These are phyloP conservation scores for Asbolus verrucosus DNA, from an alignment of 1,140 invertebrate genomes.

Conservation along the genomic window DNA sequence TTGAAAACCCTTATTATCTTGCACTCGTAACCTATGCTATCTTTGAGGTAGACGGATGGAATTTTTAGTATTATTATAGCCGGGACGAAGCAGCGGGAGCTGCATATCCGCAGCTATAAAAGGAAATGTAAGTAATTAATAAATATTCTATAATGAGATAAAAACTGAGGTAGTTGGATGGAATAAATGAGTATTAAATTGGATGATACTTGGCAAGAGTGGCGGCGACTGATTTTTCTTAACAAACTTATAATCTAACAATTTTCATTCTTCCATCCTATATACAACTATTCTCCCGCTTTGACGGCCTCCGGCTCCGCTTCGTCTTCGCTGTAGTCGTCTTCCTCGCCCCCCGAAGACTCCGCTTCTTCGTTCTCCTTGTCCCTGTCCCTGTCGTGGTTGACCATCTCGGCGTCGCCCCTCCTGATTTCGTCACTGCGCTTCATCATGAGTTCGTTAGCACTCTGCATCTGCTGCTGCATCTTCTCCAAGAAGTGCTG, in stretches of 20 bases:
- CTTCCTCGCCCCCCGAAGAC: slow-evolving; percentile 62
- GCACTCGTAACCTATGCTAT: slow-evolving; percentile 50
- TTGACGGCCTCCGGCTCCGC: slow-evolving; percentile 61
- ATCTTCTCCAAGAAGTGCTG: slow-evolving; percentile 73
- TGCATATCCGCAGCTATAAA: slow-evolving; percentile 26
- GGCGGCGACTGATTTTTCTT: slow-evolving; percentile 50
- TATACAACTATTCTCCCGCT: slow-evolving; percentile 60
- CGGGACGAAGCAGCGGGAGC: slow-evolving; percentile 4
- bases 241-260: slow-evolving; percentile 42
- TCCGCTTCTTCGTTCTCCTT: slow-evolving; percentile 60
- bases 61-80: slow-evolving; percentile 54
- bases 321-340: slow-evolving; percentile 64
- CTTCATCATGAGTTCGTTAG: slow-evolving; percentile 63
- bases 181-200: slow-evolving; percentile 61
- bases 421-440: slow-evolving; percentile 61
- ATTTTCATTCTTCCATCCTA: slow-evolving; percentile 49
- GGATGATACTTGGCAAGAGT: slow-evolving; percentile 48
- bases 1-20: slow-evolving; percentile 60
- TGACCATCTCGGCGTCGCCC: slow-evolving; percentile 58
- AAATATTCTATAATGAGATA: slow-evolving; percentile 52
- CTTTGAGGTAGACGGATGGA: slow-evolving; percentile 66
- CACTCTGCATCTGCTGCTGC: slow-evolving; percentile 68
- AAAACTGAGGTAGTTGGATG: slow-evolving; percentile 65
- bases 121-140: slow-evolving; percentile 48
- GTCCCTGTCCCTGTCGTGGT: slow-evolving; percentile 56